phyloP scores from a whole-genome alignment of 2,888 invertebrate genomes.

The Elegia similella region DNA sequence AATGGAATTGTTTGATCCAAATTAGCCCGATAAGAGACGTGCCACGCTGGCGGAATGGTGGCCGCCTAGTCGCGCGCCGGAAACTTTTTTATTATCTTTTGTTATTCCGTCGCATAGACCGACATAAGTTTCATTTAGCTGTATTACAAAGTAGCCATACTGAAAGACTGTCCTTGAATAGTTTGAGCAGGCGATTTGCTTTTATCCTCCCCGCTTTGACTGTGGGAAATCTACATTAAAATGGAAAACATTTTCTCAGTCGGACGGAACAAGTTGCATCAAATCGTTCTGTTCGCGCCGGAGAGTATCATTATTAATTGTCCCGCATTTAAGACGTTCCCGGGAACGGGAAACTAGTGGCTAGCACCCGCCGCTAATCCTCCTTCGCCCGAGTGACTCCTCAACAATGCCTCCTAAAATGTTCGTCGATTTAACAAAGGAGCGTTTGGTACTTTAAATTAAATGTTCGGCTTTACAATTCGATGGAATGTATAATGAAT shows the following conservation, averaged over 20 bases:
- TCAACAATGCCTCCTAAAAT: slow-evolving; percentile 65
- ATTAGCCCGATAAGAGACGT: slow-evolving; percentile 73
- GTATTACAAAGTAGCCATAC: slow-evolving; percentile 24
- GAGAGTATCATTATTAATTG: slow-evolving; percentile 64
- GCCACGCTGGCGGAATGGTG: slow-evolving; percentile 52
- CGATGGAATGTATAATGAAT: slow-evolving; percentile 82
- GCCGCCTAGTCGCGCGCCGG: slow-evolving; percentile 45
- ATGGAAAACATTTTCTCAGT: background rate
- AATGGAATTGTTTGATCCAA: slow-evolving; percentile 73
- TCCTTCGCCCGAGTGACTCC: slow-evolving; percentile 50
- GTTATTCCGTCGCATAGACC: slow-evolving; percentile 34
- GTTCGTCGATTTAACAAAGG: slow-evolving; percentile 73
- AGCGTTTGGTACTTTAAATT: slow-evolving; percentile 77
- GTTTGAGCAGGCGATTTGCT: background rate
- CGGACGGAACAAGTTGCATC: background rate
- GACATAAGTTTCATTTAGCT: slow-evolving; percentile 37
- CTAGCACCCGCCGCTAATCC: slow-evolving; percentile 57
- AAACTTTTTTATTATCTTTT: slow-evolving; percentile 64
- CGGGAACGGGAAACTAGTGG: slow-evolving; percentile 56
- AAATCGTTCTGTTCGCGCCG: slow-evolving; percentile 38
- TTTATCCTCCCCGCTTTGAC: background rate
- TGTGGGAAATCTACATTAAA: background rate
- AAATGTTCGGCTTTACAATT: slow-evolving; percentile 81
- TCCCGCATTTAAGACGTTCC: slow-evolving; percentile 55
- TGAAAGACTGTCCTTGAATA: slow-evolving; percentile 24